Conservation (phyloP, 2,113 vertebrate genomes). For the Rhabdornis inornatus region DNA sequence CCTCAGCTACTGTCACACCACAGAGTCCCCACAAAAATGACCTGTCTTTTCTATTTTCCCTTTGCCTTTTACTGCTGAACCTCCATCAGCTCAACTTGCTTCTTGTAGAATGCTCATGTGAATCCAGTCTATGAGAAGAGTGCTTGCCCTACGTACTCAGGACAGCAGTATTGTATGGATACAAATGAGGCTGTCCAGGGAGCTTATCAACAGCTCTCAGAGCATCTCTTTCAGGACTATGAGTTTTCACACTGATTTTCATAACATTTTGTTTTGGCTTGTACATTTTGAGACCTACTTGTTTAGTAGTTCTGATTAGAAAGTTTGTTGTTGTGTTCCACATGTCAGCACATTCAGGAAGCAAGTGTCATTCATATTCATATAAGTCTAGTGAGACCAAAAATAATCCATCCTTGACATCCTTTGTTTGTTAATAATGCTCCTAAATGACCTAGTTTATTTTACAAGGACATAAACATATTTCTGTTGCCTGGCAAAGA, state of each 20-base stretch:
- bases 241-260: background rate
- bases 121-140: background rate
- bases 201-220: background rate
- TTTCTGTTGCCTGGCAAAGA: background rate
- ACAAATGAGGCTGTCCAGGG: background rate
- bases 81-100: background rate
- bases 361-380: background rate
- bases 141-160: background rate
- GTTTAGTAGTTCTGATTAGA: background rate
- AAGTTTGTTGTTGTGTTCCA: background rate
- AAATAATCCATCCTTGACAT: background rate
- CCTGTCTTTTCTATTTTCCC: background rate
- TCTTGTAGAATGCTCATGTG: background rate
- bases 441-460: background rate
- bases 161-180: background rate
- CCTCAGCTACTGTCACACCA: background rate
- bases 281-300: background rate
- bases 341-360: background rate
- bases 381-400: background rate
- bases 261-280: background rate
- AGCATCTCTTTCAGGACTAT: background rate
- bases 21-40: background rate
- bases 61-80: background rate
- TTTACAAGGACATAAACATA: background rate
- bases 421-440: background rate